Base-by-base conservation (phyloP, 2,797 vertebrate genomes). In the Carduelis carduelis region DNA sequence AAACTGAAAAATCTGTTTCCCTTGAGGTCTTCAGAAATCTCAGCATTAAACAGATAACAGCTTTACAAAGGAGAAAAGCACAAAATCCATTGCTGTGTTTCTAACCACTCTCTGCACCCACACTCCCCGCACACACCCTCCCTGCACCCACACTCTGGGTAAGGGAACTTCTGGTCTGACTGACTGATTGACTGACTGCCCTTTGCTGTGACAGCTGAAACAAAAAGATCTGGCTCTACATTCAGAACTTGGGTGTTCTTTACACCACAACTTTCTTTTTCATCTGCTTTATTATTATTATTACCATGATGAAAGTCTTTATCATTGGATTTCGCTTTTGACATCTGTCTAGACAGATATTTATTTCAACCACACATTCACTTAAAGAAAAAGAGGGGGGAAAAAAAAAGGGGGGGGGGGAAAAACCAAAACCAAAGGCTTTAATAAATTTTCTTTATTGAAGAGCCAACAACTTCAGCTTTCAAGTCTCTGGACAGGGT, bases 331-430 rank as follows among this genome's bases (percentile, higher is more conserved):
- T 95, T 92, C 5, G 9, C 47, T 77, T 82, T 90, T 91, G 80
- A 83, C 60, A 89, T 93, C 78, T 2, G 14, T 91, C 83, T 89
- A 78, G 85, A 91, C 80, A 84, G 57, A 57, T 91, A 95, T 95
- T 91, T 92, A 63, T 93, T 94, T 93, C 81, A 93, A 92, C 44
- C n/a, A 66, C 63, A 83, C 5, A 59, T 34, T 75, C 26, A 69
- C 9, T 65, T 85, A 59, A 80, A 74, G 7, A 46, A 24, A 77
- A 74, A 43, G 46, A 61, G 8, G 16, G 17, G 17, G 7, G 24
- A 4, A 19, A 43, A 14, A 22, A 37, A 13, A 14, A n/a, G n/a
- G 9, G 12, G 34, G 34, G 34, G 34, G 34, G 8, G 7, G 22
- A 22, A 52, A 34, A 1, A 1, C 20, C 1, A 0, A 57, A 86